A percentile compares a stretch with the other conserved stretches of the same genome.
These are phyloP conservation scores for Beaufortia kweichowensis DNA, from an alignment of 2,113 vertebrate genomes.

Conservation along the genomic window DNA sequence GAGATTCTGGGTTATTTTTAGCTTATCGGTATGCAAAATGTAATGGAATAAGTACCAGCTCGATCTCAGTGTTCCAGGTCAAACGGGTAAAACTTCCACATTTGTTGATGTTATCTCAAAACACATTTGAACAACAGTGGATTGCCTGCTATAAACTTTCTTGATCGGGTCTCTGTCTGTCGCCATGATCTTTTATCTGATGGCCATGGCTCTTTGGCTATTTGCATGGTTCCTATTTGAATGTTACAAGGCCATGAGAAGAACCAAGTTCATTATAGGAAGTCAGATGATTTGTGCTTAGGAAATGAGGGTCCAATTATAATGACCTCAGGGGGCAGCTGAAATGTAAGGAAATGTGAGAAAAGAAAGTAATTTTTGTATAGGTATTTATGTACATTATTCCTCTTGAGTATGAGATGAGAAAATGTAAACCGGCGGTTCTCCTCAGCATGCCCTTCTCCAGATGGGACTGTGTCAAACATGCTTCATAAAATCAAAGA, in stretches of 20 bases:
- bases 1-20: conserved; percentile 16
- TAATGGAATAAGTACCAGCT: conserved; percentile 11
- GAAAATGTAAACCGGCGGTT: neutral
- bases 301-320: conserved; percentile 63
- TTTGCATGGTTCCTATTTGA: conserved; percentile 62
- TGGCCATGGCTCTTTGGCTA: conserved; percentile 53
- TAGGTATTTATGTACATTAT: conserved; percentile 1
- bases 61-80: conserved; percentile 12
- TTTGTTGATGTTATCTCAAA: conserved; percentile 37
- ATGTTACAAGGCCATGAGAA: conserved; percentile 53
- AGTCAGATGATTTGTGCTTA: conserved; percentile 58
- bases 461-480: conserved; percentile 41
- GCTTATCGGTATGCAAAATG: conserved; percentile 11
- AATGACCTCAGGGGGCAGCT: conserved; percentile 48
- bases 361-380: conserved; percentile 11
- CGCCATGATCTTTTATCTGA: conserved; percentile 55
- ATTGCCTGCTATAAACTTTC: conserved; percentile 37
- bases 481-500: conserved; percentile 51
- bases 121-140: conserved; percentile 9
- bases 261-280: conserved; percentile 58
- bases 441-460: conserved; percentile 12
- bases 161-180: conserved; percentile 37
- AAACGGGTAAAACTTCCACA: neutral
- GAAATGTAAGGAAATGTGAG: conserved; percentile 21
- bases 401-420: neutral